A percentile compares a stretch with the other conserved stretches of the same genome.
Evolutionary conservation across 2,888 invertebrate species (phyloP).

Genomic region (Ormyrus thymus): DNA sequence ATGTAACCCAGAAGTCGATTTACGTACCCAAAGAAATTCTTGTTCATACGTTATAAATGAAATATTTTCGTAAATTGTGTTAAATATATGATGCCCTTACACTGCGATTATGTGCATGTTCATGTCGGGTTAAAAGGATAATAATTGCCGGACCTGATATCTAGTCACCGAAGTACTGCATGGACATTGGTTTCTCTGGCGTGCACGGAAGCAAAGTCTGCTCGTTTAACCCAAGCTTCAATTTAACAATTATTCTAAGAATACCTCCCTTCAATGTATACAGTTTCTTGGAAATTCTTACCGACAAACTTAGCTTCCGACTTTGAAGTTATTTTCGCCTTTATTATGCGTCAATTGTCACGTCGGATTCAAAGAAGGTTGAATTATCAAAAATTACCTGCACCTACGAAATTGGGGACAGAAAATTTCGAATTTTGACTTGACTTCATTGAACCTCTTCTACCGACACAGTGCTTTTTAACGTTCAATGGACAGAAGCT

Average conservation of each 20-base stretch:
- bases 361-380: slow-evolving; percentile 9
- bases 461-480: too few relatives aligned
- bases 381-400: not conserved
- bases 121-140: not conserved
- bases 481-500: too few relatives aligned
- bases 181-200: slow-evolving; percentile 37
- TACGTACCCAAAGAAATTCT: not conserved
- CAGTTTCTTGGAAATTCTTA: not conserved
- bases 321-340: slow-evolving; percentile 14
- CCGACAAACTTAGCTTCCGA: slow-evolving; percentile 44
- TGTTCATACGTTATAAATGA: not conserved
- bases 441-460: too few relatives aligned
- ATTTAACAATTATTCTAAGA: not conserved
- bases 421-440: too few relatives aligned
- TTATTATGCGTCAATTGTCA: slow-evolving; percentile 14
- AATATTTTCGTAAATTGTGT: slow-evolving; percentile 8
- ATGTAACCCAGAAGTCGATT: slow-evolving; percentile 29
- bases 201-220: slow-evolving; percentile 43
- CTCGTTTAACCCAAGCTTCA: slow-evolving; percentile 8
- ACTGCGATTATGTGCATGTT: slow-evolving; percentile 48
- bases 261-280: not conserved
- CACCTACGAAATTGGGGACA: not conserved
- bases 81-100: slow-evolving; percentile 21
- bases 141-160: slow-evolving; percentile 7
- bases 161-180: slow-evolving; percentile 45